A percentile compares a stretch with the other conserved stretches of the same genome.
Conservation (phyloP, 1,140 invertebrate genomes). For the Pinna nobilis region DNA sequence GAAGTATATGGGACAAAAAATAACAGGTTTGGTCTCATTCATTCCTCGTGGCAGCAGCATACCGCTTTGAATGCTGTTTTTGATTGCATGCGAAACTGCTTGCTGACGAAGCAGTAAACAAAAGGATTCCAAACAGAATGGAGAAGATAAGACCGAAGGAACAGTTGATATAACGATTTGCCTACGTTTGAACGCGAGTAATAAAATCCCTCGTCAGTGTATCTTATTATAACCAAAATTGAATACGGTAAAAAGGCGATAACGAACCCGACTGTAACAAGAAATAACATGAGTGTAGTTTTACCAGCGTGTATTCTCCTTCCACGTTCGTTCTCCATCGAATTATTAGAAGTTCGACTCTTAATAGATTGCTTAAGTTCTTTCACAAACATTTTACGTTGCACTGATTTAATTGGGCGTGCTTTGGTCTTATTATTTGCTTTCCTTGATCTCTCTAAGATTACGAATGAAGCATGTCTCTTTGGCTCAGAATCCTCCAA, state of each 20-base stretch:
- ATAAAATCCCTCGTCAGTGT: slow-evolving; percentile 4
- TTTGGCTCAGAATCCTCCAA: slow-evolving; percentile 10
- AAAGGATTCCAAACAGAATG: slow-evolving; percentile 35
- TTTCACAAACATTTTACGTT: neutral
- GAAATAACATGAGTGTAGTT: slow-evolving; percentile 42
- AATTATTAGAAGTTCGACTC: slow-evolving; percentile 1
- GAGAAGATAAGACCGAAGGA: slow-evolving; percentile 38
- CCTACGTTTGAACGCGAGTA: slow-evolving; percentile 10
- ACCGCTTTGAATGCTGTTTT: neutral
- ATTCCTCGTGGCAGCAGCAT: no score
- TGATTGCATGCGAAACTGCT: slow-evolving; percentile 55
- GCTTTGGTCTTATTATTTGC: slow-evolving; percentile 9
- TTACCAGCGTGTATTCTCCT: slow-evolving; percentile 25
- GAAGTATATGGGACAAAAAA: no score
- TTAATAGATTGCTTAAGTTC: slow-evolving; percentile 21
- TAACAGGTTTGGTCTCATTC: no score
- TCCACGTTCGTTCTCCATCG: neutral
- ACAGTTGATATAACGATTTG: slow-evolving; percentile 32
- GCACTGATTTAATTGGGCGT: neutral
- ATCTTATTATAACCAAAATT: slow-evolving; percentile 26
- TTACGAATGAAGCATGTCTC: slow-evolving; percentile 17
- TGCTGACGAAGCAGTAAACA: slow-evolving; percentile 37
- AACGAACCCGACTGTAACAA: slow-evolving; percentile 39
- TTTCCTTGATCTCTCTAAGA: slow-evolving; percentile 21
- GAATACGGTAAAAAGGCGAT: slow-evolving; percentile 34